Evolutionary conservation across 1,140 invertebrate species (phyloP).

Genomic region (Ceratina japonica): DNA sequence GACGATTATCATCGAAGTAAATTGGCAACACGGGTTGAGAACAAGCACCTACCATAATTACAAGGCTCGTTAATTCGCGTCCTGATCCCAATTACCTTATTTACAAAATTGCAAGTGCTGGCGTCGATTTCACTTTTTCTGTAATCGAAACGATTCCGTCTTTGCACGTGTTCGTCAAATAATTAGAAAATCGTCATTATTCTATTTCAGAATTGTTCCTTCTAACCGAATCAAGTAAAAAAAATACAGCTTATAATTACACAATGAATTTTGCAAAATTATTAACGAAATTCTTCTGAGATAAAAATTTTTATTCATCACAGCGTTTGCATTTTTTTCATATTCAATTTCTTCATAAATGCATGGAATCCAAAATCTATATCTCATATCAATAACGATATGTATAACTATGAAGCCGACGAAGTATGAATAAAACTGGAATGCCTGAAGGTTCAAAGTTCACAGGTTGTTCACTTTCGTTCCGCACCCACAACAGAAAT

Average conservation of each 20-base stretch:
- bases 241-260: no score
- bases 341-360: no score
- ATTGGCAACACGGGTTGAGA: constrained; percentile 26
- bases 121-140: constrained; percentile 1
- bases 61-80: constrained; percentile 17
- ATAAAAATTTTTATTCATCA: no score
- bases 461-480: constrained; percentile 13
- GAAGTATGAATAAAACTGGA: no score
- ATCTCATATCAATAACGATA: no score
- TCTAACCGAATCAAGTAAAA: no score
- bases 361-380: no score
- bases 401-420: no score
- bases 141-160: background rate
- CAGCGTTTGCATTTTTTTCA: no score
- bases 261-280: no score
- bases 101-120: constrained; percentile 6
- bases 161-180: background rate
- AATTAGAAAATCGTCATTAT: background rate
- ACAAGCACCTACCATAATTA: constrained; percentile 19
- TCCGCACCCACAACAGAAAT: background rate
- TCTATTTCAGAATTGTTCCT: no score
- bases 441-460: constrained; percentile 6
- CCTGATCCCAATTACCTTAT: background rate
- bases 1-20: constrained; percentile 12
- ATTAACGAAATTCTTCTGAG: no score